phyloP scores from a whole-genome alignment of 1,140 invertebrate species.

The Plutomurus gul region DNA sequence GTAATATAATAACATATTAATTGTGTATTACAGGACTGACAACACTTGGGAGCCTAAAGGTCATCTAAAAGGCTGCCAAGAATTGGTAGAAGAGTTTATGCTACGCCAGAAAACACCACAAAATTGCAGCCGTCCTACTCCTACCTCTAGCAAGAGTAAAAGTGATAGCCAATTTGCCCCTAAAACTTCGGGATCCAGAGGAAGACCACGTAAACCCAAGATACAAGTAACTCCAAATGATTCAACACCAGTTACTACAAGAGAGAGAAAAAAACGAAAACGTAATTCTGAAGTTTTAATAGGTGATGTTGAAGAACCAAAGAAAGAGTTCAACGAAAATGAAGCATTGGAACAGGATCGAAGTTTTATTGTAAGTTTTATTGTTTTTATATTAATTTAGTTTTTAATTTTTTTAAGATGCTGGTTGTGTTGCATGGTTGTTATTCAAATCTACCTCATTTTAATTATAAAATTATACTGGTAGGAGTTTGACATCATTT shows the following conservation, averaged over 20 bases:
- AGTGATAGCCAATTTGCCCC: too few relatives aligned
- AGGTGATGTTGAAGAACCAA: neutral
- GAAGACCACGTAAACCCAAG: too few relatives aligned
- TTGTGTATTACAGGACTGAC: neutral
- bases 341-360: neutral
- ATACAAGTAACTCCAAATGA: too few relatives aligned
- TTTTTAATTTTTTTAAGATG: neutral
- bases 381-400: neutral
- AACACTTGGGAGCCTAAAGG: slow-evolving; percentile 34
- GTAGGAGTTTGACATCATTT: neutral
- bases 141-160: too few relatives aligned
- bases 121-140: too few relatives aligned
- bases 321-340: neutral
- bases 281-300: neutral
- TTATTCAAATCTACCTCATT: neutral
- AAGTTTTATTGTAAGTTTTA: neutral
- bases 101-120: neutral
- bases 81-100: neutral
- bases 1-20: too few relatives aligned
- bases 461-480: too few relatives aligned
- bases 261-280: too few relatives aligned
- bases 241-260: too few relatives aligned
- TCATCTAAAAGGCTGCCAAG: neutral
- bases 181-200: too few relatives aligned
- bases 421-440: neutral